Evolutionary conservation across 2,113 vertebrate species (phyloP).

Genomic region (Orcinus orca): DNA sequence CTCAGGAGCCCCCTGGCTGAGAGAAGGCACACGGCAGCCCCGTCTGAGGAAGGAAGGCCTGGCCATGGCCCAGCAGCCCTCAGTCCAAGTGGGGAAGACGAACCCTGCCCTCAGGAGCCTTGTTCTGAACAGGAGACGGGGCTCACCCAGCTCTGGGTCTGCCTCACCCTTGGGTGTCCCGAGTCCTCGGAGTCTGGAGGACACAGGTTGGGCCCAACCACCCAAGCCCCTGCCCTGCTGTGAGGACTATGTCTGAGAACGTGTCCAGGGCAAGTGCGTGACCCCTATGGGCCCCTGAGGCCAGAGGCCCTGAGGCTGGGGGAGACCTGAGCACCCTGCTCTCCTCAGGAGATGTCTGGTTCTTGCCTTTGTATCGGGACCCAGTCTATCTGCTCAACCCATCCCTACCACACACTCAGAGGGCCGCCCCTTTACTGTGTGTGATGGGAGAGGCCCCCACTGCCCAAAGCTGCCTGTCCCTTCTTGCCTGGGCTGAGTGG

Average conservation of each 20-base stretch:
- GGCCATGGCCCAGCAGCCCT: background rate
- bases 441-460: background rate
- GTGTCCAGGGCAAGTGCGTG: background rate
- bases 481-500: constrained; percentile 59
- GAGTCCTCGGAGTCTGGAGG: background rate
- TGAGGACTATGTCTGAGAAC: background rate
- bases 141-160: background rate
- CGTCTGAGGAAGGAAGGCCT: background rate
- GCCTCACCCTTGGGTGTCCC: background rate
- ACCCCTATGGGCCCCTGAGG: background rate
- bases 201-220: background rate
- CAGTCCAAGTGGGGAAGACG: background rate
- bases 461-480: background rate
- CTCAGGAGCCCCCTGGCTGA: background rate
- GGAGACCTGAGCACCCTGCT: background rate
- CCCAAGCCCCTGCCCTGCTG: background rate
- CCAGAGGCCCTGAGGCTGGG: background rate
- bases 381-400: background rate
- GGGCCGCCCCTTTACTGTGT: background rate
- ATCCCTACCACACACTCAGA: background rate
- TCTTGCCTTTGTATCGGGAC: background rate
- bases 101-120: background rate
- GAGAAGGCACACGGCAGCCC: background rate
- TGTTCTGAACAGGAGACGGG: background rate
- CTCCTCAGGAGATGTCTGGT: background rate